phyloP scores from a whole-genome alignment of 2,797 vertebrate genomes.

The Coregonus suidteri region DNA sequence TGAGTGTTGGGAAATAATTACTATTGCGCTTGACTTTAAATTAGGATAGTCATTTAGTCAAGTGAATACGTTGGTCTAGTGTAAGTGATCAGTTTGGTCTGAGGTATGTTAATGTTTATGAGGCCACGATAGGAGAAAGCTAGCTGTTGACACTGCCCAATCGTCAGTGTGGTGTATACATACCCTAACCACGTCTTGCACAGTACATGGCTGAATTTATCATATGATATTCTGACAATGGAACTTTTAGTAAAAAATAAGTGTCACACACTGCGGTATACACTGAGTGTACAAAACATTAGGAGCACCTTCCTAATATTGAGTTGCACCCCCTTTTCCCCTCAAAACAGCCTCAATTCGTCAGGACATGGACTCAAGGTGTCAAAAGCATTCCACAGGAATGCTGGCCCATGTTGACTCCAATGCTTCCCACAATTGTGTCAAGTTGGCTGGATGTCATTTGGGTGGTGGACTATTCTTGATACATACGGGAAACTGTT shows the following conservation, averaged over 20 bases:
- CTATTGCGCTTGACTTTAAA: conserved; percentile 68
- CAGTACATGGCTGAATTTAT: conserved; percentile 37
- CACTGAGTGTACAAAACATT: too few species aligned
- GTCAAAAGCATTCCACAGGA: too few species aligned
- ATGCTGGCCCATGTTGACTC: too few species aligned
- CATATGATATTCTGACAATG: conserved; percentile 30
- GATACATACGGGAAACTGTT: too few species aligned
- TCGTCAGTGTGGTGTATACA: conserved; percentile 39
- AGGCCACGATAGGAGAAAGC: conserved; percentile 42
- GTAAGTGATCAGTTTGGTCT: conserved; percentile 69
- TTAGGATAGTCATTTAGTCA: conserved; percentile 67
- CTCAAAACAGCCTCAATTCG: too few species aligned
- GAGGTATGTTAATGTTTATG: conserved; percentile 67
- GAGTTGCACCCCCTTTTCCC: too few species aligned
- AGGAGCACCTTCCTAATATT: too few species aligned
- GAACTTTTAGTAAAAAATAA: conserved; percentile 1
- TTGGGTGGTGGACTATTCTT: too few species aligned
- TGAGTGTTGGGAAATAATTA: conserved; percentile 65
- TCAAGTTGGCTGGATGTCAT: too few species aligned
- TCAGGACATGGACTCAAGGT: too few species aligned
- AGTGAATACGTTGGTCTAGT: conserved; percentile 62
- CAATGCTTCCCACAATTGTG: too few species aligned
- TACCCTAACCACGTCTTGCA: conserved; percentile 32
- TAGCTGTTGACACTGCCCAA: conserved; percentile 54
- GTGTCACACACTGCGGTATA: too few species aligned